Conservation (phyloP, 2,797 vertebrate genomes). For the Sebastes aleutianus region DNA sequence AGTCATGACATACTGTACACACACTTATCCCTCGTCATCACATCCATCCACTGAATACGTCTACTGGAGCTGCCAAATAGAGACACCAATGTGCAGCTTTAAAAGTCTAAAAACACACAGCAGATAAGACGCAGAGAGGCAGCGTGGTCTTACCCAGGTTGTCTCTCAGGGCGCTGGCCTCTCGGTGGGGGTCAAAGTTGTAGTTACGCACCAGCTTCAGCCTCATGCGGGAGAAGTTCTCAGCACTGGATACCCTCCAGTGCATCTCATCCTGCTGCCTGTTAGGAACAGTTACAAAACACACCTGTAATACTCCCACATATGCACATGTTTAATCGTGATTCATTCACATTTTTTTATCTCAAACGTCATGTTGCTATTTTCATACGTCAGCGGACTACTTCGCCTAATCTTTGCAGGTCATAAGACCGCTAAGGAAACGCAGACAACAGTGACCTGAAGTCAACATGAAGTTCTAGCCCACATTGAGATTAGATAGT, state of each 20-base stretch:
- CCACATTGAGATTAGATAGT: no score
- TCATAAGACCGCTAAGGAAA: no score
- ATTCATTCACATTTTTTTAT: no score
- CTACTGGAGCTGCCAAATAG: neutral
- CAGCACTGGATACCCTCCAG: conserved; percentile 94
- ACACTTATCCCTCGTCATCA: neutral
- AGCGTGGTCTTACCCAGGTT: conserved; percentile 86
- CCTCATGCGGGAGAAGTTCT: conserved; percentile 97
- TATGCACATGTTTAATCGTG: no score
- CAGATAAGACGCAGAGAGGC: no score
- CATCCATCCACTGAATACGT: neutral
- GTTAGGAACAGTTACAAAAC: conserved; percentile 33
- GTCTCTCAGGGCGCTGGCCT: conserved; percentile 95
- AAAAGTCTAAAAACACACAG: no score
- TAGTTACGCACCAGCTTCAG: conserved; percentile 94
- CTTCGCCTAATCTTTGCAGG: fast-evolving
- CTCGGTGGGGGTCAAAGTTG: conserved; percentile 88
- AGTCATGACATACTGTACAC: neutral
- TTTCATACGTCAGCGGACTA: no score
- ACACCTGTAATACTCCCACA: neutral
- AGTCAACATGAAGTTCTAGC: no score
- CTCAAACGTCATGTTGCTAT: no score
- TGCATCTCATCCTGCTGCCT: conserved; percentile 86
- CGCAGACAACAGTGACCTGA: no score
- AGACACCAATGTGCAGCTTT: neutral